Percentiles rank a stretch among this genome's conserved stretches.
Conservation (phyloP, 2,113 vertebrate genomes). For the Seriola quinqueradiata region DNA sequence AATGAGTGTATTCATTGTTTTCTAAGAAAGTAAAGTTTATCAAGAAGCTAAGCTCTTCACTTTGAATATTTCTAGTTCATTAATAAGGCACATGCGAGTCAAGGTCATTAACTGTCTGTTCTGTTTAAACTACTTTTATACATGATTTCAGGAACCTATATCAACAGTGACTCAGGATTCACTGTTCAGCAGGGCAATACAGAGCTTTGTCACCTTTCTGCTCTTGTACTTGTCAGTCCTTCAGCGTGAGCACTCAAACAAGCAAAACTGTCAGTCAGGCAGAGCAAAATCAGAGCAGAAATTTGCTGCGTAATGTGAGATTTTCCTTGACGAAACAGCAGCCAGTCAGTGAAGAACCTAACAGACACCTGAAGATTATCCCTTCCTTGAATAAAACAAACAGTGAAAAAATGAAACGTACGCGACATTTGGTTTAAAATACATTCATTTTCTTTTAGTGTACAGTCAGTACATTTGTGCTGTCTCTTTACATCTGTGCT, state of each 20-base stretch:
- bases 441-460: conserved; percentile 1
- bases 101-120: no score
- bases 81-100: no score
- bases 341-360: background rate
- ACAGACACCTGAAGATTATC: no score
- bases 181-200: no score
- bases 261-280: conserved; percentile 30
- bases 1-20: no score
- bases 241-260: conserved; percentile 24
- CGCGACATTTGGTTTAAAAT: background rate
- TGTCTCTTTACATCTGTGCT: conserved; percentile 13
- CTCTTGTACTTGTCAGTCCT: background rate
- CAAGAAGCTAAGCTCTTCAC: no score
- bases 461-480: background rate
- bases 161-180: no score
- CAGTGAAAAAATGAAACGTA: background rate
- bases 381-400: background rate
- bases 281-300: conserved; percentile 16
- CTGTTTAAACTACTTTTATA: no score
- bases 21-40: no score
- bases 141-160: no score
- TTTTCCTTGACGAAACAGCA: conserved; percentile 17
- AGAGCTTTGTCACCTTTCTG: conserved; percentile 27
- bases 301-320: conserved; percentile 5
- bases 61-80: no score